Conservation (phyloP, 1,140 invertebrate genomes). For the Drosophila setifemur region DNA sequence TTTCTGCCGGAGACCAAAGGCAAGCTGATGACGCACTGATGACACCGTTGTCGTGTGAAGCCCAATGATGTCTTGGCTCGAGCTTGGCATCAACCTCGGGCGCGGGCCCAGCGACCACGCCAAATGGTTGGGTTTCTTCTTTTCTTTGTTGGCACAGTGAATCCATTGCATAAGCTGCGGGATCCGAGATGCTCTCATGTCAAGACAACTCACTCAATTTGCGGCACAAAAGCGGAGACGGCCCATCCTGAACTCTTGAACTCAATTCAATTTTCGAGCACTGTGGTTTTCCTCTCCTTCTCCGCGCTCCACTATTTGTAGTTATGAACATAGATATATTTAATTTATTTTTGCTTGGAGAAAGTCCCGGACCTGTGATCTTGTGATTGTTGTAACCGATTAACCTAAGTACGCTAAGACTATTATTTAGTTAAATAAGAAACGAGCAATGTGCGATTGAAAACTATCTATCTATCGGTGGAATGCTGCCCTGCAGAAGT, state of each 20-base stretch:
- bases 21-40: constrained; percentile 65
- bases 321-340: constrained; percentile 39
- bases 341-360: constrained; percentile 44
- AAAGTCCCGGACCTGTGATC: constrained; percentile 56
- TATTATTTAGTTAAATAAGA: constrained; percentile 13
- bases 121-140: constrained; percentile 40
- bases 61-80: constrained; percentile 28
- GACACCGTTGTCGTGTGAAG: constrained; percentile 40
- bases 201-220: constrained; percentile 39
- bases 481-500: neutral
- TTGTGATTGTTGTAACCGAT: constrained; percentile 36
- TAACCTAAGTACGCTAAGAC: constrained; percentile 14
- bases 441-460: neutral
- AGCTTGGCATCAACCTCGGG: constrained; percentile 14
- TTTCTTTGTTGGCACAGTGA: constrained; percentile 14
- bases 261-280: constrained; percentile 59
- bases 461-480: neutral
- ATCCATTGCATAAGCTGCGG: constrained; percentile 49
- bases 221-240: constrained; percentile 30
- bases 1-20: constrained; percentile 72
- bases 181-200: constrained; percentile 14
- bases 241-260: constrained; percentile 72
- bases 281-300: constrained; percentile 14
- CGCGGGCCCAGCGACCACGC: constrained; percentile 37
- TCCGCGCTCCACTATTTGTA: neutral